A percentile compares a stretch with the other conserved stretches of the same genome.
Evolutionary conservation across 2,888 invertebrate genomes (phyloP).

Genomic region (Fragum fragum): DNA sequence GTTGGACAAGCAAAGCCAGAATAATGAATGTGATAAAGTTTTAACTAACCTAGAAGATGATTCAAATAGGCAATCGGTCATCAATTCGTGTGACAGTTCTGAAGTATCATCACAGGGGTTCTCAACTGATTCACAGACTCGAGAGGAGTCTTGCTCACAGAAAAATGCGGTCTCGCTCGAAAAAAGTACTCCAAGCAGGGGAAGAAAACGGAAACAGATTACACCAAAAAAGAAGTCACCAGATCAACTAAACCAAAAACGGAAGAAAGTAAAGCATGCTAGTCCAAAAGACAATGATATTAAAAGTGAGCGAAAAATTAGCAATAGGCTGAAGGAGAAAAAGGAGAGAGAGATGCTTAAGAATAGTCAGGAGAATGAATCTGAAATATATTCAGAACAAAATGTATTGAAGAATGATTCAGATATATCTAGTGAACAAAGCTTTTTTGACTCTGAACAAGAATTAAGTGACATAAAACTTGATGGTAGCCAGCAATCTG

Average conservation of each 20-base stretch:
- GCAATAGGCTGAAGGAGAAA: slow-evolving; percentile 39
- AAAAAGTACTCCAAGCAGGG: slow-evolving; percentile 30
- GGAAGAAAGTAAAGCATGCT: slow-evolving; percentile 7
- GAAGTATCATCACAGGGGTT: slow-evolving; percentile 15
- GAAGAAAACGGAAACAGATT: slow-evolving; percentile 68
- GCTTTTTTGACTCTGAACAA: background rate
- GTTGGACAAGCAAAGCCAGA: background rate
- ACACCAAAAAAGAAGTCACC: slow-evolving; percentile 71
- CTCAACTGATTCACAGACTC: slow-evolving; percentile 11
- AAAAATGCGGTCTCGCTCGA: slow-evolving; percentile 27
- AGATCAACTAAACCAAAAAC: slow-evolving; percentile 39
- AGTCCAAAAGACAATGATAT: background rate
- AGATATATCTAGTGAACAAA: background rate
- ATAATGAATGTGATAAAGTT: background rate
- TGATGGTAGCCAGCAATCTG: slow-evolving; percentile 8
- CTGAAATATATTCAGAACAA: background rate
- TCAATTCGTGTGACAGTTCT: background rate
- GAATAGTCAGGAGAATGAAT: slow-evolving; percentile 3
- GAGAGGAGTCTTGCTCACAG: background rate
- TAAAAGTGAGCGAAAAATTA: slow-evolving; percentile 20
- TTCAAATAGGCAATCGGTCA: background rate
- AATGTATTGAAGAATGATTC: background rate
- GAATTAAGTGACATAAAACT: background rate
- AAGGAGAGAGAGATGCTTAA: slow-evolving; percentile 11
- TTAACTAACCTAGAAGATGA: background rate